Conservation (phyloP, 1,140 invertebrate species). For the Pseudomyrmex dendroicus region DNA sequence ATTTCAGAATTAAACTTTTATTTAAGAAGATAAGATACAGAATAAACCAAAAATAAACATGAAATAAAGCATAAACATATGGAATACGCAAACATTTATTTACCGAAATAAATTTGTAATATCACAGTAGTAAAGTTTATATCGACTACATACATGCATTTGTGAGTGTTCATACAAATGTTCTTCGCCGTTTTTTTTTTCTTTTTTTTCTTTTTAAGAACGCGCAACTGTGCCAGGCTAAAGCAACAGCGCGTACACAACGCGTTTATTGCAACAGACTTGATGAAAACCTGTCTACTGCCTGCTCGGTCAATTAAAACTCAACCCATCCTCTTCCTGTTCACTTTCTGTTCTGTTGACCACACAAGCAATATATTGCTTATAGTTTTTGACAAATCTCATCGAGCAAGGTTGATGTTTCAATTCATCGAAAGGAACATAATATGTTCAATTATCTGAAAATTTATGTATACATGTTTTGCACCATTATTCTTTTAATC, state of each 20-base stretch:
- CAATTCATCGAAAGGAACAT: no score
- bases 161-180: background rate
- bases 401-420: no score
- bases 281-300: slow-evolving; percentile 6
- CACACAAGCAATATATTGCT: no score
- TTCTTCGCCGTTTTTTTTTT: slow-evolving; percentile 23
- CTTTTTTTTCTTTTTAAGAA: slow-evolving; percentile 37
- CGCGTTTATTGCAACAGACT: slow-evolving; percentile 29
- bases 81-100: no score
- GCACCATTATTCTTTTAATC: no score
- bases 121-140: background rate
- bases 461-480: no score
- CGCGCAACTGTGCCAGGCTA: slow-evolving; percentile 23
- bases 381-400: no score
- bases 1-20: no score
- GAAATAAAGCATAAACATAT: no score
- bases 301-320: slow-evolving; percentile 72
- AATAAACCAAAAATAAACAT: no score
- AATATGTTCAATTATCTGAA: no score
- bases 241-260: slow-evolving; percentile 29
- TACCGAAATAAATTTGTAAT: background rate
- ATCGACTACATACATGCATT: background rate
- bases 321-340: slow-evolving; percentile 82
- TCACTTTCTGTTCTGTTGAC: slow-evolving; percentile 17
- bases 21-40: no score